Conservation (phyloP, 2,888 invertebrate genomes). For the Acanthoscelides obtectus region DNA sequence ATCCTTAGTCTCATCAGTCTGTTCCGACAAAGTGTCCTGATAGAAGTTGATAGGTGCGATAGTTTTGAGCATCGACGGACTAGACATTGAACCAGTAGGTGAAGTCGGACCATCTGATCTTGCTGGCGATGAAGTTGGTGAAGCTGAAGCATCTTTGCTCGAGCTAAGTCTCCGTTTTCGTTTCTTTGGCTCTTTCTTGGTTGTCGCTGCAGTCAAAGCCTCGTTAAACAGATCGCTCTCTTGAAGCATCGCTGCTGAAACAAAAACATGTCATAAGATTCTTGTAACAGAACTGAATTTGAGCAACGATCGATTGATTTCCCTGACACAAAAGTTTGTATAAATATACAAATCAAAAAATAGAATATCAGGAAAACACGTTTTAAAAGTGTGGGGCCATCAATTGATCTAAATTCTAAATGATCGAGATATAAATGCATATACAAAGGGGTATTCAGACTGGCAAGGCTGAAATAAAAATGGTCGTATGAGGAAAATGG, state of each 20-base stretch:
- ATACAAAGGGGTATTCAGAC: neutral
- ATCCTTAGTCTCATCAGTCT: constrained; percentile 41
- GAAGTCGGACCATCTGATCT: constrained; percentile 31
- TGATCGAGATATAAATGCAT: neutral
- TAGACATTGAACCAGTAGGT: constrained; percentile 29
- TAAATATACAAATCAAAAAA: no score
- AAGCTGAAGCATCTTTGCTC: constrained; percentile 55
- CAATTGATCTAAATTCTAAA: neutral
- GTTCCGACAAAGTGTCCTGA: constrained; percentile 72
- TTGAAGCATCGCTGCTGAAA: constrained; percentile 64
- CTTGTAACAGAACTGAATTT: neutral
- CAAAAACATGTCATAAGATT: constrained; percentile 5
- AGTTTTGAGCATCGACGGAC: constrained; percentile 46
- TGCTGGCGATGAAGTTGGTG: constrained; percentile 34
- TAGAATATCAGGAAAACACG: no score
- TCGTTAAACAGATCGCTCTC: constrained; percentile 95
- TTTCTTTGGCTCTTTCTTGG: constrained; percentile 71
- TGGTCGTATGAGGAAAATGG: neutral
- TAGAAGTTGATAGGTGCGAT: constrained; percentile 72
- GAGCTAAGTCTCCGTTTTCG: constrained; percentile 69
- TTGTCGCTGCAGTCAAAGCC: constrained; percentile 74
- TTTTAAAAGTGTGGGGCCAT: neutral
- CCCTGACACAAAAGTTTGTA: neutral
- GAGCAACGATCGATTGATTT: neutral
- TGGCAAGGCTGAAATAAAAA: neutral